Percentiles rank a stretch among this genome's conserved stretches.
Conservation (phyloP, 2,113 vertebrate genomes). For the Zingel zingel region DNA sequence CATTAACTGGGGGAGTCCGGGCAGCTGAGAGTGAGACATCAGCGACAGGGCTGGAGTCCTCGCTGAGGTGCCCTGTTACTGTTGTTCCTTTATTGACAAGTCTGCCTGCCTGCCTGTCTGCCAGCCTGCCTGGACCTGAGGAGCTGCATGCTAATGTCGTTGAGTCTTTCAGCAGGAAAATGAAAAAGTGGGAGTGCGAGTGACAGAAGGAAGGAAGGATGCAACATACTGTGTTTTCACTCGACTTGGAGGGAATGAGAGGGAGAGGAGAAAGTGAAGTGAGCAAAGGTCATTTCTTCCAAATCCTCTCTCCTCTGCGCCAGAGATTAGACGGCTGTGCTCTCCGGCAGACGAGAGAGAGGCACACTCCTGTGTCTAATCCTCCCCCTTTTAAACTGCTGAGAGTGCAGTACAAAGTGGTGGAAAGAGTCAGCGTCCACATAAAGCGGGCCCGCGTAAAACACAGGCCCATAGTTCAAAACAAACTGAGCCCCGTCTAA, state of each 20-base stretch:
- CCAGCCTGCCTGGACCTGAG: slow-evolving; percentile 55
- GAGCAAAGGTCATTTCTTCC: slow-evolving; percentile 73
- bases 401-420: slow-evolving; percentile 71
- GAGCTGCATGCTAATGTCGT: slow-evolving; percentile 75
- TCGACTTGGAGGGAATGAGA: slow-evolving; percentile 30
- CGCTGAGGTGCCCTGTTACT: slow-evolving; percentile 50
- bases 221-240: slow-evolving; percentile 41
- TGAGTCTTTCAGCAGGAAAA: slow-evolving; percentile 50
- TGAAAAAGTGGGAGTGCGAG: slow-evolving; percentile 38
- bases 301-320: slow-evolving; percentile 72
- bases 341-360: slow-evolving; percentile 57
- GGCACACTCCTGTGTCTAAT: slow-evolving; percentile 73
- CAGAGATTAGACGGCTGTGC: slow-evolving; percentile 73
- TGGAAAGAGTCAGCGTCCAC: slow-evolving; percentile 54
- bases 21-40: slow-evolving; percentile 61
- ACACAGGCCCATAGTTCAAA: slow-evolving; percentile 56
- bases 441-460: slow-evolving; percentile 56
- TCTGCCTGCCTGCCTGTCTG: slow-evolving; percentile 64
- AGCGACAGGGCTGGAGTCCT: slow-evolving; percentile 58
- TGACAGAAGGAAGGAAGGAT: slow-evolving; percentile 47
- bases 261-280: slow-evolving; percentile 52
- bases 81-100: slow-evolving; percentile 70
- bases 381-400: slow-evolving; percentile 73
- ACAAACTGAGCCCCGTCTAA: slow-evolving; percentile 67
- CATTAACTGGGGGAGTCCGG: slow-evolving; percentile 58